Conservation (phyloP, 2,888 invertebrate species). For the Macrophya alboannulata region DNA sequence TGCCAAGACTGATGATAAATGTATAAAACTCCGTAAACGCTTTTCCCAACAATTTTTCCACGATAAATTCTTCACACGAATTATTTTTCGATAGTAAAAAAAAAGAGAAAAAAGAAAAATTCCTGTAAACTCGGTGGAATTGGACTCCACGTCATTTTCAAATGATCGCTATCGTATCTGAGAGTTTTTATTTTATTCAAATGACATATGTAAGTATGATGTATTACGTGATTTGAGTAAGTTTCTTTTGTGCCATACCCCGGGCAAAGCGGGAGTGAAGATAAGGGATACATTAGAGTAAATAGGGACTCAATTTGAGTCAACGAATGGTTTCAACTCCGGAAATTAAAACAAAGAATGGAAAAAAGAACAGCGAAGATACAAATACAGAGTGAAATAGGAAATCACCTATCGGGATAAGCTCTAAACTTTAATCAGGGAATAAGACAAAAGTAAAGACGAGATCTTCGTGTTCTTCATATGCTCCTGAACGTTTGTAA, state of each 20-base stretch:
- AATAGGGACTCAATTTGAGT: not conserved
- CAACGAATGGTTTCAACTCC: not conserved
- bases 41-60: constrained; percentile 38
- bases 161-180: not conserved
- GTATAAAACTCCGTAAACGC: constrained; percentile 5
- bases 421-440: not conserved
- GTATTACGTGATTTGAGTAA: not conserved
- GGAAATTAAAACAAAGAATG: not conserved
- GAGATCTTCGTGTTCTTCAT: not conserved
- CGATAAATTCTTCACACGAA: constrained; percentile 7
- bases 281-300: not conserved
- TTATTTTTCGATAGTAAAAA: constrained; percentile 34
- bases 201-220: not conserved
- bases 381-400: constrained; percentile 11
- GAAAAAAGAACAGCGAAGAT: not conserved
- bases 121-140: not conserved
- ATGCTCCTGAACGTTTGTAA: not conserved
- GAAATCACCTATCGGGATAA: not conserved
- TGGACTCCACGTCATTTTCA: not conserved
- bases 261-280: not conserved
- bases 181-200: not conserved
- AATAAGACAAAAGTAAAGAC: not conserved
- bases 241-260: not conserved
- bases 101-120: not conserved
- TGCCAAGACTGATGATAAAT: constrained; percentile 36